These are phyloP conservation scores for Lophius piscatorius DNA, from an alignment of 2,113 vertebrate species.

Conservation along the genomic window DNA sequence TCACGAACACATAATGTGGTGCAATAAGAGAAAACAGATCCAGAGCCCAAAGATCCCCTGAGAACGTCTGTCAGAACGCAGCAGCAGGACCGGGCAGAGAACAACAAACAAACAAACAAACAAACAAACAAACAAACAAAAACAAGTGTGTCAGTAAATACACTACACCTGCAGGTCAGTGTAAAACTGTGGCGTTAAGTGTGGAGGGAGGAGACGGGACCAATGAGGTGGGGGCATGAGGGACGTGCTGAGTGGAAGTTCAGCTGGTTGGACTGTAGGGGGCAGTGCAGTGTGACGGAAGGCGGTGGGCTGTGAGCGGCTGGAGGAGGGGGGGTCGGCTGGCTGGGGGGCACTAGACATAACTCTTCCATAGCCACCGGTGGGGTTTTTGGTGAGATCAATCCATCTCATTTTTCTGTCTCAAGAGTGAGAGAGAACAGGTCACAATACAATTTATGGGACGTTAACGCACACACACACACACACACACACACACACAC, in stretches of 20 bases:
- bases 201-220: too few species aligned
- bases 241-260: background rate
- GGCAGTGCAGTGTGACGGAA: slow-evolving; percentile 51
- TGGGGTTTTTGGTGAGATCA: slow-evolving; percentile 35
- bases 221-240: background rate
- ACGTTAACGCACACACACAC: background rate
- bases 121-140: too few species aligned
- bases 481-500: slow-evolving; percentile 17
- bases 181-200: too few species aligned
- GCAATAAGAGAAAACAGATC: background rate
- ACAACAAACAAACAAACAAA: too few species aligned
- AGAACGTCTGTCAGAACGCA: background rate
- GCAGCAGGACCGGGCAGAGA: background rate
- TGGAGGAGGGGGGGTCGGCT: background rate
- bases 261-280: slow-evolving; percentile 16
- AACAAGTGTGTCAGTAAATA: too few species aligned
- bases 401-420: slow-evolving; percentile 52
- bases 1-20: slow-evolving; percentile 34
- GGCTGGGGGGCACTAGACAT: background rate
- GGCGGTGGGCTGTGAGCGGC: background rate
- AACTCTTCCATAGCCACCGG: slow-evolving; percentile 25
- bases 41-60: background rate
- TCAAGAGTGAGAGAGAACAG: slow-evolving; percentile 25
- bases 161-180: too few species aligned
- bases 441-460: slow-evolving; percentile 34